Percentiles rank a stretch among this genome's conserved stretches.
These are phyloP conservation scores for Proisotoma minuta DNA, from an alignment of 2,888 invertebrate species.

Conservation along the genomic window DNA sequence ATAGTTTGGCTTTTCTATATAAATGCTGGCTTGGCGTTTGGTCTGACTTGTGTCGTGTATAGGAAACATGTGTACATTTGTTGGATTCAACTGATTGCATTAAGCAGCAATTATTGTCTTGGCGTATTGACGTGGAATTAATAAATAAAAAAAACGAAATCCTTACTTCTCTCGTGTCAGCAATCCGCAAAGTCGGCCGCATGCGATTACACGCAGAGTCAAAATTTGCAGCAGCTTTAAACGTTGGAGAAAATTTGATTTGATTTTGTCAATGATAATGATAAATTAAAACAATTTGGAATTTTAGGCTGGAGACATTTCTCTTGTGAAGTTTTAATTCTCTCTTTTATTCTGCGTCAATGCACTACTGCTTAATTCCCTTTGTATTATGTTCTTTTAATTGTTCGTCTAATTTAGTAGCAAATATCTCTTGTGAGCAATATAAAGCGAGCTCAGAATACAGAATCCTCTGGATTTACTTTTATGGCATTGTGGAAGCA, in stretches of 20 bases:
- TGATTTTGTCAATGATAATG: no score
- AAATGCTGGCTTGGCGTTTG: background rate
- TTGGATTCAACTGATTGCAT: background rate
- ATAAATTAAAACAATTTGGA: no score
- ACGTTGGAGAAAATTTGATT: no score
- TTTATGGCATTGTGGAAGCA: background rate
- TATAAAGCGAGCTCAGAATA: background rate
- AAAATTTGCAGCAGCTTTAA: no score
- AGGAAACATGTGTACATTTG: background rate
- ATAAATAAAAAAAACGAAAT: background rate
- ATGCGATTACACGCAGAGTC: background rate
- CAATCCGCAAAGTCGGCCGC: background rate
- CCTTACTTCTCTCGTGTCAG: background rate
- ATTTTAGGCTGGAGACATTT: no score
- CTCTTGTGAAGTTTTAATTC: no score
- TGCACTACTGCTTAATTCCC: background rate
- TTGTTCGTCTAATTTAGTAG: slow-evolving; percentile 3
- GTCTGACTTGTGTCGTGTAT: background rate
- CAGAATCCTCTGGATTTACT: background rate
- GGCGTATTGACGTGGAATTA: slow-evolving; percentile 26
- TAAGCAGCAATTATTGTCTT: slow-evolving; percentile 25
- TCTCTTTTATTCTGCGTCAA: no score
- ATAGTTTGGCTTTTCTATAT: no score
- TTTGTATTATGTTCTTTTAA: background rate
- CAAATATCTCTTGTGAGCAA: background rate